Evolutionary conservation across 2,888 invertebrate genomes (phyloP), one percentile per base, ranked within the genome.

Genomic region (Encarsia formosa): DNA sequence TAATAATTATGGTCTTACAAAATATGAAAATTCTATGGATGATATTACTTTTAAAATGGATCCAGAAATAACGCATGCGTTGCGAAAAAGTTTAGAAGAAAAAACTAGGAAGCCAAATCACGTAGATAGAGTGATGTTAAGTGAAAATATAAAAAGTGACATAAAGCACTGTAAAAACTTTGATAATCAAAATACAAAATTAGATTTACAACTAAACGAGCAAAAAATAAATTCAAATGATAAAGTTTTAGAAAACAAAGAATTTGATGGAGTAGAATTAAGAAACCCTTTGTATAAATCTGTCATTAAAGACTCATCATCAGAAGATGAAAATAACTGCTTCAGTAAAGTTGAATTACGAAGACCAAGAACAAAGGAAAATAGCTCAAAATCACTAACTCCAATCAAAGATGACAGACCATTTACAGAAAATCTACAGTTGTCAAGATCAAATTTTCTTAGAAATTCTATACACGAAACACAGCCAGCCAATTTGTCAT

Each of bases 11-110:
- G 48, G 66, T 34, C 65, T 61, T 40, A 63, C 66, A 5, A 65
- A 65, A 4, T 45, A 63, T 6, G 62, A 63, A 4, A 62, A 59
- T n/a, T 62, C 62, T 2, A 67, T 70, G 68, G 60, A 69, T 26
- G 71, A 70, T 44, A 51, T 70, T 22, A 64, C 59, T 43, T 70
- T 70, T 20, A 63, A 67, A 44, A 67, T 69, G 3, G 70, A 70
- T 54, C 71, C 70, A 3, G 67, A 63, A 37, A 67, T 71, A 65
- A 60, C 59, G 13, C 60, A 61, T 54, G 56, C 61, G 9, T 51
- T 66, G 23, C 57, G 57, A 19, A 59, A 63, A 52, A 65, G 64
- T 52, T 42, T 62, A 24, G 49, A 65, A 54, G 50, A 61, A 54
- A 58, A 59, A 52, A 49, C 59, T 32, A 49, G 56, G 44, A 52